phyloP scores from a whole-genome alignment of 1,140 invertebrate species.

The Galendromus occidentalis region DNA sequence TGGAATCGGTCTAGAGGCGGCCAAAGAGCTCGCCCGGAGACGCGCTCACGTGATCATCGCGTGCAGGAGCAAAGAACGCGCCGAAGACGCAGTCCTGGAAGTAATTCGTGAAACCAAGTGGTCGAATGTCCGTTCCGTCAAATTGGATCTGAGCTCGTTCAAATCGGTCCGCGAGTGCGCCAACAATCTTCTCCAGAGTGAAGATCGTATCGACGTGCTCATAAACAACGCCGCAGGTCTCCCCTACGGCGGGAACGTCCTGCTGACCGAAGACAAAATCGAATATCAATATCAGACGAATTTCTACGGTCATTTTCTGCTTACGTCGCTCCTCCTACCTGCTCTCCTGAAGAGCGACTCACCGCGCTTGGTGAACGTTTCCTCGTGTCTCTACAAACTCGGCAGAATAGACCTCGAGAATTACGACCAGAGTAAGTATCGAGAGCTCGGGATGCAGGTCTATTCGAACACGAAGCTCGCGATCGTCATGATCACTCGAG shows the following conservation, averaged over 20 bases:
- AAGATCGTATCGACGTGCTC: slow-evolving; percentile 45
- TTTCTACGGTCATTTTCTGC: slow-evolving; percentile 21
- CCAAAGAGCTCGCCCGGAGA: neutral
- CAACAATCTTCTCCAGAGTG: slow-evolving; percentile 27
- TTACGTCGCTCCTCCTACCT: slow-evolving; percentile 18
- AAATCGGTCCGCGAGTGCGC: slow-evolving; percentile 54
- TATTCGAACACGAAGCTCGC: slow-evolving; percentile 72
- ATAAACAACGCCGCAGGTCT: slow-evolving; percentile 66
- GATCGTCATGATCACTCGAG: slow-evolving; percentile 62
- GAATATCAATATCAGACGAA: slow-evolving; percentile 21
- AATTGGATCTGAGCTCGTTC: slow-evolving; percentile 55
- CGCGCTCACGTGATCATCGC: neutral
- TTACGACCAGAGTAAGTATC: slow-evolving; percentile 26
- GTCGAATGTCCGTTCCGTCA: slow-evolving; percentile 40
- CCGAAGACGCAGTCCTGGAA: neutral
- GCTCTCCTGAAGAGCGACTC: slow-evolving; percentile 32
- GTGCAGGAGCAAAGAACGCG: neutral
- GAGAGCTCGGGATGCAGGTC: slow-evolving; percentile 28
- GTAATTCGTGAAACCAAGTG: neutral
- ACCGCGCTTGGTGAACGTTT: slow-evolving; percentile 48
- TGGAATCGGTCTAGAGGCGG: neutral
- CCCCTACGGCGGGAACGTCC: slow-evolving; percentile 13
- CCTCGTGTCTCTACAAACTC: slow-evolving; percentile 44
- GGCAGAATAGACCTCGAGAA: slow-evolving; percentile 53
- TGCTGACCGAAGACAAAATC: slow-evolving; percentile 20